These are phyloP conservation scores for Drosophila histrio DNA, from an alignment of 2,888 invertebrate species.

Conservation along the genomic window DNA sequence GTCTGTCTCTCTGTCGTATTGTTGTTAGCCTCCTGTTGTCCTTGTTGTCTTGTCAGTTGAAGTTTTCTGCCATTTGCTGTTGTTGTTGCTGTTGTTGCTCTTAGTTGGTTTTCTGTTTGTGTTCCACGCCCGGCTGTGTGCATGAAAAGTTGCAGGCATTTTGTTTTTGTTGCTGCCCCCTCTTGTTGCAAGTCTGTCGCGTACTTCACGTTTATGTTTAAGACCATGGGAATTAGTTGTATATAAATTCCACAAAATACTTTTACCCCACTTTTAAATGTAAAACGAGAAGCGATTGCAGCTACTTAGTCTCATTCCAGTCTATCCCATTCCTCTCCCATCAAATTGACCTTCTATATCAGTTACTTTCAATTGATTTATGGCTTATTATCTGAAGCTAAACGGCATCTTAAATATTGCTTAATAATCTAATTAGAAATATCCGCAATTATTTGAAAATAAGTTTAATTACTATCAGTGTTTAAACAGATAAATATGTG, in stretches of 20 bases:
- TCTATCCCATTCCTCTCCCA: too few relatives aligned
- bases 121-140: slow-evolving; percentile 49
- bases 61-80: slow-evolving; percentile 59
- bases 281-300: slow-evolving; percentile 14
- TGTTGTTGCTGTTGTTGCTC: slow-evolving; percentile 56
- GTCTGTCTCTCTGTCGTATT: slow-evolving; percentile 6
- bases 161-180: slow-evolving; percentile 10
- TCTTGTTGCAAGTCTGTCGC: slow-evolving; percentile 4
- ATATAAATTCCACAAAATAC: slow-evolving; percentile 44
- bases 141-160: slow-evolving; percentile 62
- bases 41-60: slow-evolving; percentile 72
- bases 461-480: too few relatives aligned
- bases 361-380: not conserved
- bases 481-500: too few relatives aligned
- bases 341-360: not conserved
- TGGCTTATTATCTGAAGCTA: too few relatives aligned
- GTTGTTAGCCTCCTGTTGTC: slow-evolving; percentile 65
- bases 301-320: not conserved
- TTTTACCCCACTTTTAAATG: slow-evolving; percentile 27
- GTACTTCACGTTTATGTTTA: slow-evolving; percentile 28
- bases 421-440: too few relatives aligned
- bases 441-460: too few relatives aligned
- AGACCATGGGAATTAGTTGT: slow-evolving; percentile 58
- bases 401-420: too few relatives aligned
- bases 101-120: slow-evolving; percentile 56